Evolutionary conservation across 2,113 vertebrate genomes (phyloP), one percentile per base, ranked within the genome.

Genomic region (Passer domesticus): DNA sequence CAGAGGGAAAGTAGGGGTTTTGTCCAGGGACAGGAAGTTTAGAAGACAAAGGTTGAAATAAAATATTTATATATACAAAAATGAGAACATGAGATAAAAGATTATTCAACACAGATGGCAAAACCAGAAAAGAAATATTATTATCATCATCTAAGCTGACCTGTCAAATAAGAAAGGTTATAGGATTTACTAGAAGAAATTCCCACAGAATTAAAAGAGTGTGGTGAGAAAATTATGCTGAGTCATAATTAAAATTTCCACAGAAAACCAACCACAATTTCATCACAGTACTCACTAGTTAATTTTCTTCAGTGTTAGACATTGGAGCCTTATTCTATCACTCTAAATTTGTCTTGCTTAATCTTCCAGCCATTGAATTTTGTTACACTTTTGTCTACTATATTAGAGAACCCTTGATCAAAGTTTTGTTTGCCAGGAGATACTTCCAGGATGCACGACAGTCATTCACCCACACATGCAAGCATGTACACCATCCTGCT

Each of bases 391-490:
- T 87, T 75, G 52, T 89, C 73, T 92, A 39, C 31, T 68, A 5
- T 78, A 68, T 94, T 78, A 82, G 18, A 87, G 66, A 89, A 53
- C 13, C 28, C 66, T 94, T 94, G 91, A 92, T 91, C 83, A 94
- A 96, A 94, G 66, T 95, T 95, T 93, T 94, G 33, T 59, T 96
- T 93, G 59, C 79, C 68, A 94, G 83, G 47, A 94, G 30, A 90
- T 83, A 59, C 43, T 94, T 93, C 33, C 47, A 63, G 52, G 35
- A 67, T 64, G 79, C 16, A 47, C 60, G 47, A 89, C 76, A 93
- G 76, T 68, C 64, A 33, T 50, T 93, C 83, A 92, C 59, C 63
- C 90, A 74, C 52, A 59, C 33, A 69, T 7, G 3, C 7, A 39
- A 83, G 11, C 67, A 73, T 1, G 1, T 66, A 83, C 25, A 62